These are phyloP conservation scores for Lagorchestes hirsutus DNA, from an alignment of 2,797 vertebrate genomes.

Conservation along the genomic window DNA sequence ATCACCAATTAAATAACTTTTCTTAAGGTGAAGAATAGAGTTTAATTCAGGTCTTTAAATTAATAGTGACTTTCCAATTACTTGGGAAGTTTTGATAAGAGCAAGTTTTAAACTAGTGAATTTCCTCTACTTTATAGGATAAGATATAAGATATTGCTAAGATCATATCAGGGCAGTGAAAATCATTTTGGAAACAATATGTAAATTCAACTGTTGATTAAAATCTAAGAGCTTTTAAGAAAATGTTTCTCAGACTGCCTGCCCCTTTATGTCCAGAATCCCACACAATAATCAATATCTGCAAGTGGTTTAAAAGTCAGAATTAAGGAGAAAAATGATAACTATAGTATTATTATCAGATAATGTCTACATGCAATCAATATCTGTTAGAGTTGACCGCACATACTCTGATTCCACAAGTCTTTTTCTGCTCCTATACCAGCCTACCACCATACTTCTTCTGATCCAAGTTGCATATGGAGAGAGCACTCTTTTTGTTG, in stretches of 20 bases:
- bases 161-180: neutral
- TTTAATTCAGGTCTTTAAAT: slow-evolving; percentile 61
- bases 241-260: neutral
- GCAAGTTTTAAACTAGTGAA: neutral
- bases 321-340: neutral
- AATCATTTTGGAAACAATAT: neutral
- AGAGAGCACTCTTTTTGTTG: neutral
- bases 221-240: neutral
- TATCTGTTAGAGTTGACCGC: neutral
- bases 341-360: neutral
- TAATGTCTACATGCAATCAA: neutral
- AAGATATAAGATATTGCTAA: neutral
- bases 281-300: neutral
- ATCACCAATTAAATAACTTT: slow-evolving; percentile 59
- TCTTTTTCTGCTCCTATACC: neutral
- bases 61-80: slow-evolving; percentile 44
- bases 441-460: neutral
- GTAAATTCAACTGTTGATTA: neutral
- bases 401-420: neutral
- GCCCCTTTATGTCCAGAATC: neutral
- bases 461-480: neutral
- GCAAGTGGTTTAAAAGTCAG: neutral
- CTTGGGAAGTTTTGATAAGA: neutral
- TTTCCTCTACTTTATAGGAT: neutral
- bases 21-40: slow-evolving; percentile 14